A percentile compares a stretch with the other conserved stretches of the same genome.
These are phyloP conservation scores for Lagopus muta DNA, from an alignment of 2,113 vertebrate species.

Conservation along the genomic window DNA sequence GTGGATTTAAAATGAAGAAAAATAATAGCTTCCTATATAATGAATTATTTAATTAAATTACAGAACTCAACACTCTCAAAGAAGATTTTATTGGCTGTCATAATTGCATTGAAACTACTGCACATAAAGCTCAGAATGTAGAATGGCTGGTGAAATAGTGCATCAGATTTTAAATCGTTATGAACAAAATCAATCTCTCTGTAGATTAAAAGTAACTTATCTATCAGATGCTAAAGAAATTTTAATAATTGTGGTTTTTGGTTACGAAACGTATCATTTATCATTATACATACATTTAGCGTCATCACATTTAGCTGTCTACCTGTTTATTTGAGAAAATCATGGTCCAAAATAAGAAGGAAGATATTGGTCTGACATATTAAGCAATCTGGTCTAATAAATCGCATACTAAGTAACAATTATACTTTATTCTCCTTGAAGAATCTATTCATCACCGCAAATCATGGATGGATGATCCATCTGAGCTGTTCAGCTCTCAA, in stretches of 20 bases:
- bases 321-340: background rate
- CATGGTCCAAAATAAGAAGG: background rate
- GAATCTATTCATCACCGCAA: background rate
- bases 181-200: background rate
- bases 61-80: background rate
- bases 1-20: background rate
- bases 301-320: background rate
- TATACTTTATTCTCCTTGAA: background rate
- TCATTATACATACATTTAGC: too few species aligned
- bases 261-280: background rate
- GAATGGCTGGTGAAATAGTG: background rate
- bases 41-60: background rate
- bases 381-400: background rate
- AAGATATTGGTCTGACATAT: background rate
- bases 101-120: background rate
- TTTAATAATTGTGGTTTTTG: background rate
- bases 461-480: background rate
- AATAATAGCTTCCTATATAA: background rate
- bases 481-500: too few species aligned
- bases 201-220: background rate
- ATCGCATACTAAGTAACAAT: background rate
- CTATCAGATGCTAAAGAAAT: background rate
- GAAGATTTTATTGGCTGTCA: background rate
- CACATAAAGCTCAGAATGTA: background rate
- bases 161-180: background rate